Conservation (phyloP, 2,797 vertebrate genomes). For the Pterois miles region DNA sequence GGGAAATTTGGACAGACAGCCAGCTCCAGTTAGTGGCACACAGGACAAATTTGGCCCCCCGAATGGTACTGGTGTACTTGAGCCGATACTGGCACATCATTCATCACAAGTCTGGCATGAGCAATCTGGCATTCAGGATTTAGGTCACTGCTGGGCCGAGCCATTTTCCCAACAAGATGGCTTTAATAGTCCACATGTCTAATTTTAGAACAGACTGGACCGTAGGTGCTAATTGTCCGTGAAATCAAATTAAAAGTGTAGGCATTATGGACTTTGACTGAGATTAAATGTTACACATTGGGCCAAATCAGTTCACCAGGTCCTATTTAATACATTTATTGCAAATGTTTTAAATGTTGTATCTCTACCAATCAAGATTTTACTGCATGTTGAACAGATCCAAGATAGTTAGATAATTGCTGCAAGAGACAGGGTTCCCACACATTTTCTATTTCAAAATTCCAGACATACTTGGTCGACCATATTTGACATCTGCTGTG, state of each 20-base stretch:
- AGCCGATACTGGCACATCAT: slow-evolving; percentile 22
- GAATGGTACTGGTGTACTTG: slow-evolving; percentile 6
- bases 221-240: background rate
- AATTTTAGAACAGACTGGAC: slow-evolving; percentile 2
- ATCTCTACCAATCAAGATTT: background rate
- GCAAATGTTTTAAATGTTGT: background rate
- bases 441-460: too few relatives aligned
- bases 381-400: background rate
- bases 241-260: slow-evolving; percentile 9
- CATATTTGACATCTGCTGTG: too few relatives aligned
- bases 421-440: too few relatives aligned
- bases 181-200: slow-evolving; percentile 13
- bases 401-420: background rate
- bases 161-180: background rate
- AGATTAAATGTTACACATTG: background rate
- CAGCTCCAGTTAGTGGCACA: slow-evolving; percentile 25
- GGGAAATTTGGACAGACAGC: slow-evolving; percentile 16
- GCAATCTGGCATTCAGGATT: slow-evolving; percentile 18
- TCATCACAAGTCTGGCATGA: background rate
- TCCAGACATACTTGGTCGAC: too few relatives aligned
- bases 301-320: background rate
- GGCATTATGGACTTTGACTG: background rate
- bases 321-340: background rate
- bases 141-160: background rate
- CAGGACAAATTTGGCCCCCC: slow-evolving; percentile 17